Base-by-base conservation (phyloP, 2,113 vertebrate species). In the Callithrix jacchus region DNA sequence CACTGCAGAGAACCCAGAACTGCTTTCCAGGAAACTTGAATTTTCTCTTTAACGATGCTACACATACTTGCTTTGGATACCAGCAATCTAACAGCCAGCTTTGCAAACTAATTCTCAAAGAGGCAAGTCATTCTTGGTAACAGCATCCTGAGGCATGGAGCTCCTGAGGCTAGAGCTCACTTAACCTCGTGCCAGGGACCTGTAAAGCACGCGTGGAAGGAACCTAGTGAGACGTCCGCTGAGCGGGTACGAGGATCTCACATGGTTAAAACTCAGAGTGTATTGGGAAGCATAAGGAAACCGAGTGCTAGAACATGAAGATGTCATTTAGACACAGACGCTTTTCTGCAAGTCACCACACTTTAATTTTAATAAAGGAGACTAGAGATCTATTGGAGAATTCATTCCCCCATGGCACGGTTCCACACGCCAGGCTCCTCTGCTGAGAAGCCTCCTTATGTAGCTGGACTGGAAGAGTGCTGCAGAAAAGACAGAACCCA, bases 361-460 rank as follows among this genome's bases (percentile, higher is more conserved):
- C 85, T 89, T n/a, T 25, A 23, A 70, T 71, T 49, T 56, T 12
- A 80, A 40, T 74, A 45, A 76, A 37, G 77, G 47, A 68, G 92
- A 58, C 83, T 56, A 56, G 83, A 45, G 94, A 47, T 66, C 83
- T 88, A 42, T 86, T 35, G 89, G 83, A 82, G 89, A 86, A 79
- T 70, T 87, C 93, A 79, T 56, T 20, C n/a, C 81, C 18, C 49
- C 54, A 5, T 66, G 95, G 96, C 95, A 84, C 47, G 3, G 92
- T 90, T 93, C 95, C 93, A 82, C 80, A 27, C 97, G 85, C 18
- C 93, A 11, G 54, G 97, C 96, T 73, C 23, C 37, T 47, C 14
- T 2, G 71, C 94, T 81, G 90, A 87, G 96, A 89, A 90, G 95
- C 92, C 7, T 70, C 92, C 96, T 95, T 81, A 45, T 82, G 85